Conservation (phyloP, 2,888 invertebrate species). For the Zygogramma bicolorata region DNA sequence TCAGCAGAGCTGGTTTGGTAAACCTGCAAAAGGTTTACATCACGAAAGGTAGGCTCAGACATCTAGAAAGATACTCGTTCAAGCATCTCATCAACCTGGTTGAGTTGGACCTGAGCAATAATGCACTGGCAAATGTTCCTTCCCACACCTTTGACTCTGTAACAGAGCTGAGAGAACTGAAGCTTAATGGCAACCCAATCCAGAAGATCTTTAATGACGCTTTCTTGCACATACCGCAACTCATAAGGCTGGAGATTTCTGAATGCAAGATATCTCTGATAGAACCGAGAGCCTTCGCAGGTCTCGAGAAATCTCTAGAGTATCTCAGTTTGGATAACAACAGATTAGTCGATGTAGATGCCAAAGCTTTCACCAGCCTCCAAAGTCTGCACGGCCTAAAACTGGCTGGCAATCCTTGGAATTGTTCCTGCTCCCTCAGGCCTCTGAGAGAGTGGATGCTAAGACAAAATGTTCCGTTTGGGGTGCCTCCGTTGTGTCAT, state of each 20-base stretch:
- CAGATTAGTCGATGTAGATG: conserved; percentile 75
- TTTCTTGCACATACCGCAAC: conserved; percentile 74
- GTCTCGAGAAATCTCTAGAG: conserved; percentile 79
- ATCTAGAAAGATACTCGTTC: conserved; percentile 80
- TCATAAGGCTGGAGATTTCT: conserved; percentile 80
- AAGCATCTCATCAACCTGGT: conserved; percentile 83
- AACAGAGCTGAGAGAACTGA: conserved; percentile 80
- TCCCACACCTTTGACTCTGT: conserved; percentile 80
- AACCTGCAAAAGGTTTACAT: conserved; percentile 86
- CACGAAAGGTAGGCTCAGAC: conserved; percentile 77
- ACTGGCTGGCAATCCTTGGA: conserved; percentile 85
- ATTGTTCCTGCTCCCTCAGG: conserved; percentile 82
- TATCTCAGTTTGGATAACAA: conserved; percentile 85
- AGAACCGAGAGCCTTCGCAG: conserved; percentile 79
- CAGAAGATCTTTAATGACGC: conserved; percentile 77
- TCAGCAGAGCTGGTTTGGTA: conserved; percentile 79
- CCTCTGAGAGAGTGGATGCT: conserved; percentile 86
- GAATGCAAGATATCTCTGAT: conserved; percentile 78
- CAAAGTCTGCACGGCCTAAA: conserved; percentile 80
- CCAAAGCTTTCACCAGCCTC: conserved; percentile 76
- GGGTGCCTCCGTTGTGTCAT: conserved; percentile 78
- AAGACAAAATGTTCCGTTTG: conserved; percentile 80
- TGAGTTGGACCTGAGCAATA: conserved; percentile 84
- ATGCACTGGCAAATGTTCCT: conserved; percentile 76
- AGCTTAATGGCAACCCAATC: conserved; percentile 82